Evolutionary conservation across 2,888 invertebrate species (phyloP), one percentile per base, ranked within the genome.

Genomic region (Lasioglossum calceatum): DNA sequence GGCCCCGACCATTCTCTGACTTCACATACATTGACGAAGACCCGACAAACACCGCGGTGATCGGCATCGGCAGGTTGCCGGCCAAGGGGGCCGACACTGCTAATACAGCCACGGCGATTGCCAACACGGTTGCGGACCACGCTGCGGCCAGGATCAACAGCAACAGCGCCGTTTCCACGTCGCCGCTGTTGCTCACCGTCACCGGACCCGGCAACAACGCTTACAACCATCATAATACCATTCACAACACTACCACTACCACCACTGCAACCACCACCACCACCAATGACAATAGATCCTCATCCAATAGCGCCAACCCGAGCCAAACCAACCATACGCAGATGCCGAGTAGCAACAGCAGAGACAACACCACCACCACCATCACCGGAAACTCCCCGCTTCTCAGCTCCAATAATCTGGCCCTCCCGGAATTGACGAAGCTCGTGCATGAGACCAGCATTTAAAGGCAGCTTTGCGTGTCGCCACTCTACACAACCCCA

Each of bases 21-120:
- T 97, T 98, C 97, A 97, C 97, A 94, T 98, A 97, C 96, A 97
- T 97, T 96, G 97, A 97, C 96, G 97, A 97, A 95, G 97, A 97
- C 94, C 95, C 96, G 92, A 95, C 96, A 95, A 92, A 93, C 90
- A 93, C 91, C 81, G 92, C 92, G 85, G 80, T 77, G 81, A 90
- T 79, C 84, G 88, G 88, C 64, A 64, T 64, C 74, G 87, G 89
- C 86, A 91, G 84, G 88, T 84, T 90, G 90, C 75, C 90, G 82
- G 64, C 16, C 95, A 97, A 97, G 95, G 97, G 96, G 95, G 96
- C 96, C 10, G 58, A 58, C 58, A 58, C 58, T 8, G 64, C 32
- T 27, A 58, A 58, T n/a, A n/a, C 58, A 96, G 97, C 96, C 97
- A 93, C 96, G 97, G 96, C 95, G 61, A 54, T 54, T 54, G 54